Conservation (phyloP, 2,797 vertebrate species). For the Apogon hyalosoma region DNA sequence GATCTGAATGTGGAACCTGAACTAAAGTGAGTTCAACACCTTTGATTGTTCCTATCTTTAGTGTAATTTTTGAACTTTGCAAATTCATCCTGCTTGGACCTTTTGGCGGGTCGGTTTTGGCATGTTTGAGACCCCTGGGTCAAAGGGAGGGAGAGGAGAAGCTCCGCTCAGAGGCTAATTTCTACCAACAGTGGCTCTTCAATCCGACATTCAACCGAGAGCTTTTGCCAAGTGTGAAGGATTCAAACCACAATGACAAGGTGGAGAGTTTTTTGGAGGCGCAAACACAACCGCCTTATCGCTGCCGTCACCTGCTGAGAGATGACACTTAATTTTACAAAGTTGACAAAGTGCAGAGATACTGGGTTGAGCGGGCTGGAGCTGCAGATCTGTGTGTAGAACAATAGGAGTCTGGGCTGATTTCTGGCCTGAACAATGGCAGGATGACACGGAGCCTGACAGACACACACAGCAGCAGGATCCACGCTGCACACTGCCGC, state of each 20-base stretch:
- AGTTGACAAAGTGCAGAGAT: constrained; percentile 68
- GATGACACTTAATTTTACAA: constrained; percentile 63
- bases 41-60: no score
- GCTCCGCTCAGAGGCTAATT: background rate
- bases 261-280: background rate
- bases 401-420: constrained; percentile 78
- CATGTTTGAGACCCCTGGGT: no score
- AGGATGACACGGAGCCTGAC: constrained; percentile 83
- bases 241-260: background rate
- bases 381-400: constrained; percentile 65
- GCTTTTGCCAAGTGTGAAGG: background rate
- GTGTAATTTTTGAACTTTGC: no score
- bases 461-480: constrained; percentile 67
- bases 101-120: no score
- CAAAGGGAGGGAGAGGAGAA: no score
- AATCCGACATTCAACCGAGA: background rate
- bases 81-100: no score
- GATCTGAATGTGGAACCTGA: no score
- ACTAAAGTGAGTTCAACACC: no score
- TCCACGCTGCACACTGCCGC: constrained; percentile 65
- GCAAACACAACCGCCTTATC: constrained; percentile 2
- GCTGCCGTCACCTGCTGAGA: constrained; percentile 13
- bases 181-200: background rate
- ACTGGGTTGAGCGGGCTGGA: constrained; percentile 59
- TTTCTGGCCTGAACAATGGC: constrained; percentile 80